Percentiles rank a stretch among this genome's conserved stretches.
Evolutionary conservation across 2,888 invertebrate species (phyloP).

Genomic region (Lymantria monacha): DNA sequence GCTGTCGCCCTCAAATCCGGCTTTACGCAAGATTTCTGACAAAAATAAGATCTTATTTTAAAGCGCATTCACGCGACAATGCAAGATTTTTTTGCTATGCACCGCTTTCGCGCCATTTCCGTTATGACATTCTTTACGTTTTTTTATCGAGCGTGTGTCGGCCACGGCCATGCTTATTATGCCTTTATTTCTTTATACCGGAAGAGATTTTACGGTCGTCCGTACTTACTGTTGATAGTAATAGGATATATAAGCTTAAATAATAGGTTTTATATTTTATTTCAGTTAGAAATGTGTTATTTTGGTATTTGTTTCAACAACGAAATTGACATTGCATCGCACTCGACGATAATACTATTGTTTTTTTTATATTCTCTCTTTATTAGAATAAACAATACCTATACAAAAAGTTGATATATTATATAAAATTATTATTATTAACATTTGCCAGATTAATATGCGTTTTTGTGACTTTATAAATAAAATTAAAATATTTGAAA

Average conservation of each 20-base stretch:
- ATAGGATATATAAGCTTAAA: not conserved
- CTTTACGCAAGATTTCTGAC: constrained; percentile 41
- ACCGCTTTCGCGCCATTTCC: constrained; percentile 32
- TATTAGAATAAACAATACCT: no score
- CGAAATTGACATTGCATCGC: no score
- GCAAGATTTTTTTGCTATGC: constrained; percentile 30
- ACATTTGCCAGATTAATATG: no score
- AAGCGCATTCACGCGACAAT: constrained; percentile 21
- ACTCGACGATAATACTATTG: no score
- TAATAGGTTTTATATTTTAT: not conserved
- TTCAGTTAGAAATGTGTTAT: not conserved
- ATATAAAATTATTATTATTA: no score
- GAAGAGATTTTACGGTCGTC: constrained; percentile 23
- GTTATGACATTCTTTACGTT: constrained; percentile 24
- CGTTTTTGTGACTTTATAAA: no score
- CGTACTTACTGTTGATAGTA: constrained; percentile 3
- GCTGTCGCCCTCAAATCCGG: constrained; percentile 40
- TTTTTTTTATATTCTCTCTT: no score
- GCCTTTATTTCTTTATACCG: constrained; percentile 5
- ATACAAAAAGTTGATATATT: no score
- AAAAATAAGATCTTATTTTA: constrained; percentile 32
- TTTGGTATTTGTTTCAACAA: not conserved
- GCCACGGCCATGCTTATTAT: constrained; percentile 30
- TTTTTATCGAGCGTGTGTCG: constrained; percentile 35
- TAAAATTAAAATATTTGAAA: no score